Conservation (phyloP, 2,888 invertebrate species). For the Drosophila borealis region DNA sequence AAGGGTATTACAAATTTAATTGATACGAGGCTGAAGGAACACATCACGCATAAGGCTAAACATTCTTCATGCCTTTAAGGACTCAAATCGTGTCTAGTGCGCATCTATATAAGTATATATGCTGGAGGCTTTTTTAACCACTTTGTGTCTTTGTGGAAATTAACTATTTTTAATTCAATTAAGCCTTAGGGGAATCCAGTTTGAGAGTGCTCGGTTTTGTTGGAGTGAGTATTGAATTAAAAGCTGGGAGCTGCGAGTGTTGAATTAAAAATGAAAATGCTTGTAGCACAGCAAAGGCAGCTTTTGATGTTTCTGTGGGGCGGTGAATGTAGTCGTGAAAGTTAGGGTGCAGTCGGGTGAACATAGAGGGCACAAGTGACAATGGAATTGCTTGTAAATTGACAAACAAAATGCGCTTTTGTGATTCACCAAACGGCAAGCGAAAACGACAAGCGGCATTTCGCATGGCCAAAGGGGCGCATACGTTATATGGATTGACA, state of each 20-base stretch:
- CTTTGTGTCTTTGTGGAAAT: slow-evolving; percentile 7
- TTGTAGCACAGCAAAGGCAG: slow-evolving; percentile 27
- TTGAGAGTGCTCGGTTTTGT: background rate
- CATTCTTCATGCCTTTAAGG: no score
- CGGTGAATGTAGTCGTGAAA: background rate
- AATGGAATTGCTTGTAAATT: slow-evolving; percentile 60
- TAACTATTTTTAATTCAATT: background rate
- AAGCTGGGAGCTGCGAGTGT: slow-evolving; percentile 11
- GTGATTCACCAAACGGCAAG: slow-evolving; percentile 47
- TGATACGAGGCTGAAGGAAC: no score
- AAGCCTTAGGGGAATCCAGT: background rate
- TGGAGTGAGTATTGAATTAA: slow-evolving; percentile 14
- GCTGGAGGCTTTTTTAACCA: background rate
- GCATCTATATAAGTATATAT: no score
- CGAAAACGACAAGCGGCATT: slow-evolving; percentile 37
- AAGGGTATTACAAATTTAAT: no score
- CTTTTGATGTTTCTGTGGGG: slow-evolving; percentile 32
- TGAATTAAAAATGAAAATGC: slow-evolving; percentile 67
- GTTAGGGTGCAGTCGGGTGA: background rate
- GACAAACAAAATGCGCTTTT: slow-evolving; percentile 56
- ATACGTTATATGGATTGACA: slow-evolving; percentile 60
- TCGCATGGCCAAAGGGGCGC: slow-evolving; percentile 62
- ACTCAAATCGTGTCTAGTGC: no score
- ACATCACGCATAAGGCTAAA: no score
- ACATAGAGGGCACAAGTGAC: slow-evolving; percentile 31